A percentile compares a stretch with the other conserved stretches of the same genome.
phyloP scores from a whole-genome alignment of 2,113 vertebrate genomes.

The Hypocryptadius cinnamomeus region DNA sequence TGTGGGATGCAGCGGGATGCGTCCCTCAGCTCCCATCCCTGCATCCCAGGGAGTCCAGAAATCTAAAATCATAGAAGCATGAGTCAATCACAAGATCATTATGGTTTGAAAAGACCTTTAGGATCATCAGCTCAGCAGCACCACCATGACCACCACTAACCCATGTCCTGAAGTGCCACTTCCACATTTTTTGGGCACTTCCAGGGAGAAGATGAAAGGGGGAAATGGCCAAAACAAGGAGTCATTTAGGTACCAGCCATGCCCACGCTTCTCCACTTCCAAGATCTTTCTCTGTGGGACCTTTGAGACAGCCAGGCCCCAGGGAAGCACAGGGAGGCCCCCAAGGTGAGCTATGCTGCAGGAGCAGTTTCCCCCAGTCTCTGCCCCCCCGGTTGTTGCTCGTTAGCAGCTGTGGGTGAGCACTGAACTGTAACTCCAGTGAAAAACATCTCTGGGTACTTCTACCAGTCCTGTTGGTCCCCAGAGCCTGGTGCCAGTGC shows the following conservation, averaged over 20 bases:
- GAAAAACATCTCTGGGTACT: background rate
- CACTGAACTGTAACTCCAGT: background rate
- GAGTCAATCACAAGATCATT: background rate
- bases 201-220: background rate
- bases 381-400: fast-evolving
- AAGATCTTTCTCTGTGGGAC: background rate
- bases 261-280: background rate
- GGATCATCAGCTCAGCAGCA: background rate
- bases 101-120: background rate
- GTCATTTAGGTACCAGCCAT: background rate
- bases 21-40: background rate
- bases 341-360: background rate
- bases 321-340: fast-evolving
- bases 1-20: background rate
- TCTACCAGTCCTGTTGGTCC: background rate
- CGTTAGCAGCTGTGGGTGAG: fast-evolving
- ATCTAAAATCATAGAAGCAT: background rate
- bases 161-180: background rate
- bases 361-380: fast-evolving
- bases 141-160: background rate
- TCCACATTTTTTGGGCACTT: fast-evolving
- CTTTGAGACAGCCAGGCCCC: background rate
- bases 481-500: background rate
- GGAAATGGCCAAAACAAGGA: background rate
- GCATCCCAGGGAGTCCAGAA: background rate